Evolutionary conservation across 2,888 invertebrate species (phyloP).

Genomic region (Drosophila niveifrons): DNA sequence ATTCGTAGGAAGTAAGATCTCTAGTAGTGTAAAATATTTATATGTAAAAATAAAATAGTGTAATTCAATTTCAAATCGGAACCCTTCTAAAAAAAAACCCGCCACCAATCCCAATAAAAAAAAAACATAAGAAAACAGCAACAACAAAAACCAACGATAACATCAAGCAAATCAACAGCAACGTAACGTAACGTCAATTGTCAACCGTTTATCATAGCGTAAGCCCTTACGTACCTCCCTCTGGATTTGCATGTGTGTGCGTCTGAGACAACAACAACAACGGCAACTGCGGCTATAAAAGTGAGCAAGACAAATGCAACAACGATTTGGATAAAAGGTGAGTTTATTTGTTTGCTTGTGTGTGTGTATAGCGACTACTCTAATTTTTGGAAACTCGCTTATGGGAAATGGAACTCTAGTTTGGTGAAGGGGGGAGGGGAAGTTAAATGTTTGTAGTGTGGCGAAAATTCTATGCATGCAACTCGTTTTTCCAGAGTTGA

Average conservation of each 20-base stretch:
- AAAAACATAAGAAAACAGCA: slow-evolving; percentile 15
- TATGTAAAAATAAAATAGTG: slow-evolving; percentile 61
- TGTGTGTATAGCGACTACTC: background rate
- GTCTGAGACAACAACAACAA: slow-evolving; percentile 17
- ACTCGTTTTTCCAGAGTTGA: slow-evolving; percentile 58
- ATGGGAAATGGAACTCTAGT: slow-evolving; percentile 1
- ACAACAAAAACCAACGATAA: slow-evolving; percentile 19
- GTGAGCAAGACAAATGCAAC: slow-evolving; percentile 26
- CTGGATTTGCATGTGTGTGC: background rate
- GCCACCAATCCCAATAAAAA: background rate
- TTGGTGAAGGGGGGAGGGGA: background rate
- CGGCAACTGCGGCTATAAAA: background rate
- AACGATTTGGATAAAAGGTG: slow-evolving; percentile 36
- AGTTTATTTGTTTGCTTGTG: background rate
- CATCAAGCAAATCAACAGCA: slow-evolving; percentile 8
- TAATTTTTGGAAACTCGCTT: slow-evolving; percentile 13
- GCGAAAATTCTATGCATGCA: slow-evolving; percentile 65
- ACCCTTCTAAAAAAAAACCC: slow-evolving; percentile 52
- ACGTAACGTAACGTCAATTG: slow-evolving; percentile 32
- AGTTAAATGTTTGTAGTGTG: slow-evolving; percentile 4
- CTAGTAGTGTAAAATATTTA: slow-evolving; percentile 62
- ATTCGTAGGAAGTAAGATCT: slow-evolving; percentile 77
- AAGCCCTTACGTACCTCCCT: slow-evolving; percentile 24
- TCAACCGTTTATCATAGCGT: slow-evolving; percentile 32
- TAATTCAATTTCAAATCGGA: slow-evolving; percentile 64